Conservation (phyloP, 2,113 vertebrate species). For the Spea bombifrons region DNA sequence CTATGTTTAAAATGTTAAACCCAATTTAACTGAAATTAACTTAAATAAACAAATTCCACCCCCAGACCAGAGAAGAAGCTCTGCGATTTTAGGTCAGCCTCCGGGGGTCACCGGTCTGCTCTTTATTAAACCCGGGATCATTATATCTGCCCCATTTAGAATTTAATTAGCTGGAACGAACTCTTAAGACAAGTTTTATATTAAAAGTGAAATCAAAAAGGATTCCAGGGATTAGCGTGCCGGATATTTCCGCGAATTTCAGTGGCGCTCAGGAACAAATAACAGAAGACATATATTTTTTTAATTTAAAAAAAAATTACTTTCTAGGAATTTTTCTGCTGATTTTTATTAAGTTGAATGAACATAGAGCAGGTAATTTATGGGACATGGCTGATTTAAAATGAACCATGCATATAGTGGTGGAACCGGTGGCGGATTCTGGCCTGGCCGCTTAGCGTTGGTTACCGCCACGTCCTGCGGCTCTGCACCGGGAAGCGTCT, state of each 20-base stretch:
- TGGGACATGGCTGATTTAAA: neutral
- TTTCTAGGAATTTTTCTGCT: too few species aligned
- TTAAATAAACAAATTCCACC: too few species aligned
- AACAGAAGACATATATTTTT: neutral
- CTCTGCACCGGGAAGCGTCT: too few species aligned
- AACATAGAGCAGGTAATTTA: neutral
- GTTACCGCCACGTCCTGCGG: too few species aligned
- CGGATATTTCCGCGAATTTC: neutral
- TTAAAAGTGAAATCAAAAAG: neutral
- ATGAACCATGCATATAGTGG: neutral
- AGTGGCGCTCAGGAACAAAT: too few species aligned
- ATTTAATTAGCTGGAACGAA: constrained; percentile 24
- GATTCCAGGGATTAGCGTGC: neutral
- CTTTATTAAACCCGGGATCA: constrained; percentile 11
- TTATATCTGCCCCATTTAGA: constrained; percentile 27
- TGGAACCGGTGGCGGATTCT: neutral
- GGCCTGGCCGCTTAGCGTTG: too few species aligned
- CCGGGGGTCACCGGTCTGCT: too few species aligned
- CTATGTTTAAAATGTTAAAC: too few species aligned
- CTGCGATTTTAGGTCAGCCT: too few species aligned
- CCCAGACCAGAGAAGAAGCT: too few species aligned
- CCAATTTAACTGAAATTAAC: too few species aligned
- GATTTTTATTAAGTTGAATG: too few species aligned
- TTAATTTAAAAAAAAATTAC: neutral
- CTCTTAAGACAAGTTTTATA: neutral